Percentiles rank a stretch among this genome's conserved stretches.
phyloP scores from a whole-genome alignment of 2,113 vertebrate genomes.

The Etheostoma spectabile region DNA sequence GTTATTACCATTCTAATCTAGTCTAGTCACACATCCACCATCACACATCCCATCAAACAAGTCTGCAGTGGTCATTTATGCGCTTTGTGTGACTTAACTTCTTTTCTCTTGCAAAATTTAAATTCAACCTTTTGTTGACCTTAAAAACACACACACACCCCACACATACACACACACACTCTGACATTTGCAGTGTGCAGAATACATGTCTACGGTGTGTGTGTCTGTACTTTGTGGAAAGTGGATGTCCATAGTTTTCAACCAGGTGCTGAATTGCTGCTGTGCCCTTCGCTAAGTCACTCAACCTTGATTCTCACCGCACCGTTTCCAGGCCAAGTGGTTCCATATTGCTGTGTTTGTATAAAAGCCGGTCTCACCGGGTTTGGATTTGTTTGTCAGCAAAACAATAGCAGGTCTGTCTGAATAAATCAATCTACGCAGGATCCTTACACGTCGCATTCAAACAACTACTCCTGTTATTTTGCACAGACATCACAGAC shows the following conservation, averaged over 20 bases:
- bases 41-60: not conserved
- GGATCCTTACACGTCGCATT: conserved; percentile 5
- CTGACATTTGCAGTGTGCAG: conserved; percentile 49
- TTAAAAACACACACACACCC: not conserved
- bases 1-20: no score
- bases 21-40: no score
- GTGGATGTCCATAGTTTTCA: conserved; percentile 29
- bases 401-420: conserved; percentile 47
- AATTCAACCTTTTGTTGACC: conserved; percentile 49
- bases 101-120: conserved; percentile 35
- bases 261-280: conserved; percentile 24
- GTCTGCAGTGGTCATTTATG: no score
- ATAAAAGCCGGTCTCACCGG: conserved; percentile 50
- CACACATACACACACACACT: not conserved
- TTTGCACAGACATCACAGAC: not conserved
- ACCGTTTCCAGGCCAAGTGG: conserved; percentile 43
- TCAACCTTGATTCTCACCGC: conserved; percentile 52
- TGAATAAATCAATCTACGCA: conserved; percentile 49
- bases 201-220: conserved; percentile 15
- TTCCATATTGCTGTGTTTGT: conserved; percentile 60
- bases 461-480: conserved; percentile 29
- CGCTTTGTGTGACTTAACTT: not conserved
- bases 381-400: conserved; percentile 49
- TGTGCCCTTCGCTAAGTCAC: conserved; percentile 58
- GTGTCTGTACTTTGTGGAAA: conserved; percentile 14